Percentiles rank a stretch among this genome's conserved stretches.
Conservation (phyloP, 2,113 vertebrate genomes). For the Melospiza melodia region DNA sequence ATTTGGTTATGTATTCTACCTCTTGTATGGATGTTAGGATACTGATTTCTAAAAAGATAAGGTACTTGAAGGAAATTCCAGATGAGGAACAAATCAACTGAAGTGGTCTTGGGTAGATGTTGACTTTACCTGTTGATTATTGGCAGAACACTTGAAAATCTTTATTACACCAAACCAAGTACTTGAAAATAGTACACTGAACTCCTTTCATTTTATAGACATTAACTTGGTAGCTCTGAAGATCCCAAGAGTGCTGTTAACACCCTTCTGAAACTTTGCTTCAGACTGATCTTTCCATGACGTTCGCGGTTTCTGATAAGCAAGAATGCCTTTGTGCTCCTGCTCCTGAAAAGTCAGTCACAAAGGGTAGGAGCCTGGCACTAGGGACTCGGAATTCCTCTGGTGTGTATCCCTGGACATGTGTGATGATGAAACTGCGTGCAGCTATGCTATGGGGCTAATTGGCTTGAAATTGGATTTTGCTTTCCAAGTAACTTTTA, state of each 20-base stretch:
- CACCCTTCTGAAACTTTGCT: not conserved
- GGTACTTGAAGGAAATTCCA: not conserved
- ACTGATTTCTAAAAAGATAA: not conserved
- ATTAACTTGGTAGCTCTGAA: not conserved
- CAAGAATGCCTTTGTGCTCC: not conserved
- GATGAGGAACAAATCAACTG: not conserved
- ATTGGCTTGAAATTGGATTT: not conserved
- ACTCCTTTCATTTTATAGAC: not conserved
- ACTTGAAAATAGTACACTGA: not conserved
- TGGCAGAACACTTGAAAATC: not conserved
- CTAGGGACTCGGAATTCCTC: not conserved
- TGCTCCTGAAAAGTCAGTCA: not conserved
- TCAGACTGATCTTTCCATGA: not conserved
- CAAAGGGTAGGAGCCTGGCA: not conserved
- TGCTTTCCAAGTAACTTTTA: not conserved
- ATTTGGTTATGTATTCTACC: not conserved
- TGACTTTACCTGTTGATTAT: not conserved
- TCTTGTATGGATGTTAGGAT: not conserved
- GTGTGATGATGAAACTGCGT: not conserved
- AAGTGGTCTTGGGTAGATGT: not conserved
- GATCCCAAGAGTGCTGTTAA: not conserved
- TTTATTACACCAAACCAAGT: not conserved
- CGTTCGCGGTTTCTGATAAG: not conserved
- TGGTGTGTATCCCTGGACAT: fast-evolving
- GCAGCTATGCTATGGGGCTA: not conserved